Conservation (phyloP, 1,140 invertebrate species). For the Zaprionus taronus region DNA sequence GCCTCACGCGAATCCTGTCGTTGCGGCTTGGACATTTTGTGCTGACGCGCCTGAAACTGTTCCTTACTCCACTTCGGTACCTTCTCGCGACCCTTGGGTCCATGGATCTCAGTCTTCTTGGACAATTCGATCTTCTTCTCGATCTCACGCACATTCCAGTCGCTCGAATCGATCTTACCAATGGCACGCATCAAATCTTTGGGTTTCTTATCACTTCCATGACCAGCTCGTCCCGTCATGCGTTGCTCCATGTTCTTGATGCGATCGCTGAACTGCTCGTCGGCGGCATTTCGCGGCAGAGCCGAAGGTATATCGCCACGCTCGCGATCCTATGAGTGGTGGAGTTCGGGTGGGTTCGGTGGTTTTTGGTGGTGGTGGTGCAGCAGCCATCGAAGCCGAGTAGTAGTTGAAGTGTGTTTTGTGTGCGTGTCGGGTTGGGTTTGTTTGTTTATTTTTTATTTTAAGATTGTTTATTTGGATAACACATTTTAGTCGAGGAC, state of each 20-base stretch:
- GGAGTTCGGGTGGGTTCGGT: background rate
- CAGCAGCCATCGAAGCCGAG: constrained; percentile 21
- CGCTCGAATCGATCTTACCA: constrained; percentile 94
- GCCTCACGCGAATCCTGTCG: constrained; percentile 86
- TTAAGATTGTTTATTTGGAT: constrained; percentile 17
- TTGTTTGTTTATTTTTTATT: background rate
- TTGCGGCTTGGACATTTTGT: constrained; percentile 89
- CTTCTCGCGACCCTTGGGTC: constrained; percentile 88
- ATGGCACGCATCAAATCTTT: constrained; percentile 94
- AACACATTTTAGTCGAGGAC: constrained; percentile 28
- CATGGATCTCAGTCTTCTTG: constrained; percentile 87
- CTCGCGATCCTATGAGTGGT: constrained; percentile 87
- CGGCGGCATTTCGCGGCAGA: constrained; percentile 86
- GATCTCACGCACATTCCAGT: constrained; percentile 96
- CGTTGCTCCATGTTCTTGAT: constrained; percentile 89
- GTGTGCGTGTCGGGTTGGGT: constrained; percentile 35
- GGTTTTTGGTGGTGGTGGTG: constrained; percentile 9
- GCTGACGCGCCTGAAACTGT: constrained; percentile 93
- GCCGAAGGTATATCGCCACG: constrained; percentile 86
- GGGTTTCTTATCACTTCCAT: constrained; percentile 90
- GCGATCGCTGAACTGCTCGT: constrained; percentile 90
- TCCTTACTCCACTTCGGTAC: constrained; percentile 96
- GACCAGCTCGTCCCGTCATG: constrained; percentile 85
- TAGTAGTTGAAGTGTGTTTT: constrained; percentile 29
- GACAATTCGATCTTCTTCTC: constrained; percentile 96